Evolutionary conservation across 1,140 invertebrate genomes (phyloP).

Genomic region (Zophobas morio): DNA sequence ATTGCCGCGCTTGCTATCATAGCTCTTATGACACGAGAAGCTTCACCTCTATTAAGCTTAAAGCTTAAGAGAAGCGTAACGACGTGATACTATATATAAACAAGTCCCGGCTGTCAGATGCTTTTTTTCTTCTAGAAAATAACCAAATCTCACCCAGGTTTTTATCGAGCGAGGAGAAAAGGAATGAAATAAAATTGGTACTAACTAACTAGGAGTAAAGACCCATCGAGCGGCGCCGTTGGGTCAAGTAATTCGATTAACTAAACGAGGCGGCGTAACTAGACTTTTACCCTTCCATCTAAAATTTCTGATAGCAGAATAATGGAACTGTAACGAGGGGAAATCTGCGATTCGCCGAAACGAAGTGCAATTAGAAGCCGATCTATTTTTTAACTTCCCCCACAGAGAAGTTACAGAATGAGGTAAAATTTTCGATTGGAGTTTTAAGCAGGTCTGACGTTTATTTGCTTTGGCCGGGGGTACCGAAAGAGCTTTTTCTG

Average conservation of each 20-base stretch:
- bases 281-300: slow-evolving; percentile 37
- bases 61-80: slow-evolving; percentile 31
- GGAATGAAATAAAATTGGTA: slow-evolving; percentile 30
- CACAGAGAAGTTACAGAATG: too few species aligned
- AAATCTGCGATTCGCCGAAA: slow-evolving; percentile 12
- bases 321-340: slow-evolving; percentile 1
- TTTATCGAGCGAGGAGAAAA: slow-evolving; percentile 11
- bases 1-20: slow-evolving; percentile 11
- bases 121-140: slow-evolving; percentile 5
- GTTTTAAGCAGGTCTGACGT: too few species aligned
- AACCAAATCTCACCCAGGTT: slow-evolving; percentile 16
- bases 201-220: slow-evolving; percentile 12
- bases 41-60: slow-evolving; percentile 35
- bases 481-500: too few species aligned
- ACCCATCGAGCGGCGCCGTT: slow-evolving; percentile 22
- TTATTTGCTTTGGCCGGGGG: too few species aligned
- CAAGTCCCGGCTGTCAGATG: slow-evolving; percentile 16
- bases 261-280: slow-evolving; percentile 35
- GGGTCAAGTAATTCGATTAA: slow-evolving; percentile 40
- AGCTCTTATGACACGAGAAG: slow-evolving; percentile 29
- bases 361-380: neutral
- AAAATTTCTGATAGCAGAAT: slow-evolving; percentile 27
- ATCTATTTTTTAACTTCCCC: neutral
- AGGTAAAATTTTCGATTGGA: too few species aligned
- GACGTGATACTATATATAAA: slow-evolving; percentile 26